Conservation (phyloP, 92 coral and sea anemone species). For the Umimayanthus kanabou region DNA sequence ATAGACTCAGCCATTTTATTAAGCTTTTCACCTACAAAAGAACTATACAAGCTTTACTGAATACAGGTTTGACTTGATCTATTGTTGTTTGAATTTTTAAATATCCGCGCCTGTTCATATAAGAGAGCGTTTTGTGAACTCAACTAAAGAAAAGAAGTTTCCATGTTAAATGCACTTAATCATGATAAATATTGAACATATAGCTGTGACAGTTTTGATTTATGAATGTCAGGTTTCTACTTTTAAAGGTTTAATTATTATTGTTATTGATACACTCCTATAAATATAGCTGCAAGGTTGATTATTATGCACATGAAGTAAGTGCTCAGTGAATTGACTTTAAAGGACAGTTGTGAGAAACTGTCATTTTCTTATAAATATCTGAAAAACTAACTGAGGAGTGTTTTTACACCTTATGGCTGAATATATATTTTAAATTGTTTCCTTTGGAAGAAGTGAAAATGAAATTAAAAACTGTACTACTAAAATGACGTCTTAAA, state of each 20-base stretch:
- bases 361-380: background rate
- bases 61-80: too few species aligned
- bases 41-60: too few species aligned
- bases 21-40: background rate
- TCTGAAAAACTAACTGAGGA: background rate
- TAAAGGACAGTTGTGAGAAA: too few species aligned
- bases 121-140: background rate
- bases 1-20: too few species aligned
- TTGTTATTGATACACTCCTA: background rate
- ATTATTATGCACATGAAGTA: background rate
- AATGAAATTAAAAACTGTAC: background rate
- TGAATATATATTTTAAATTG: too few species aligned
- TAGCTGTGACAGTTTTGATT: too few species aligned
- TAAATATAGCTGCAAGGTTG: background rate
- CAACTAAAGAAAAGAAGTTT: too few species aligned
- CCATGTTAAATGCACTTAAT: background rate
- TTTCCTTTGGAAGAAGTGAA: background rate
- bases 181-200: too few species aligned
- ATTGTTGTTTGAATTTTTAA: too few species aligned
- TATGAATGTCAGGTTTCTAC: background rate
- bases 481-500: too few species aligned
- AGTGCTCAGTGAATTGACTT: background rate
- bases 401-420: background rate
- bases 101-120: background rate
- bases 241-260: too few species aligned